Percentiles rank a stretch among this genome's conserved stretches.
Conservation (phyloP, 2,113 vertebrate genomes). For the Antigone vipio region DNA sequence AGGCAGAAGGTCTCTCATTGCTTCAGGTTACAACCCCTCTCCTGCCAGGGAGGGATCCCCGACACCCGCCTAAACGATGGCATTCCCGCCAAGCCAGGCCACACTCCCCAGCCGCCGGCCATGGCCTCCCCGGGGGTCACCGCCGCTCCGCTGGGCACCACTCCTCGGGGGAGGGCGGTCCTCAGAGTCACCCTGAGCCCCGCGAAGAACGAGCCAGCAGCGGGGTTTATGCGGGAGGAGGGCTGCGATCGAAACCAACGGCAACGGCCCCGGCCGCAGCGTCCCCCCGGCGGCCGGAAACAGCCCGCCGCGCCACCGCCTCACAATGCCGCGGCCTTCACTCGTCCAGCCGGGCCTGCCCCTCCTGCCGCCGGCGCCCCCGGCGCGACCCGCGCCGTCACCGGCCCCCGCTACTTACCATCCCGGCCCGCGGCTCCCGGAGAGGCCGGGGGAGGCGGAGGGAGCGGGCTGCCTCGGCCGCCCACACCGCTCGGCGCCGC, state of each 20-base stretch:
- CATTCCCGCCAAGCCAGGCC: not conserved
- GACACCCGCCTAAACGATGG: rapidly evolving
- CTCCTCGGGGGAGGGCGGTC: not conserved
- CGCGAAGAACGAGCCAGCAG: not conserved
- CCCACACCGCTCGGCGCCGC: not conserved
- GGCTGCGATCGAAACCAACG: not conserved
- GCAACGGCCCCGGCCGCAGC: not conserved
- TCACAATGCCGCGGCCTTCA: not conserved
- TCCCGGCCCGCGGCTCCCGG: not conserved
- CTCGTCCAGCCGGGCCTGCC: not conserved
- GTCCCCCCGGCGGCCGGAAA: not conserved
- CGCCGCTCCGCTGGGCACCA: not conserved
- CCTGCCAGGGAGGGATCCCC: not conserved
- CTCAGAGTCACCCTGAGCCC: not conserved
- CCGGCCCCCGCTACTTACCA: not conserved
- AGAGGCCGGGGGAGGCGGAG: not conserved
- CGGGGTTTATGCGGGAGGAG: not conserved
- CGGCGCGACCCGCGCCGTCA: not conserved
- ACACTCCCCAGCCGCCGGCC: not conserved
- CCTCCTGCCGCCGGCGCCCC: not conserved
- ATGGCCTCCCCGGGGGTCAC: not conserved
- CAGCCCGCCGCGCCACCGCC: not conserved
- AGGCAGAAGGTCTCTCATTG: not conserved
- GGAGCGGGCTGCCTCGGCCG: not conserved
- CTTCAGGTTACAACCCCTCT: rapidly evolving